Evolutionary conservation across 2,888 invertebrate species (phyloP).

Genomic region (Fragum fragum): DNA sequence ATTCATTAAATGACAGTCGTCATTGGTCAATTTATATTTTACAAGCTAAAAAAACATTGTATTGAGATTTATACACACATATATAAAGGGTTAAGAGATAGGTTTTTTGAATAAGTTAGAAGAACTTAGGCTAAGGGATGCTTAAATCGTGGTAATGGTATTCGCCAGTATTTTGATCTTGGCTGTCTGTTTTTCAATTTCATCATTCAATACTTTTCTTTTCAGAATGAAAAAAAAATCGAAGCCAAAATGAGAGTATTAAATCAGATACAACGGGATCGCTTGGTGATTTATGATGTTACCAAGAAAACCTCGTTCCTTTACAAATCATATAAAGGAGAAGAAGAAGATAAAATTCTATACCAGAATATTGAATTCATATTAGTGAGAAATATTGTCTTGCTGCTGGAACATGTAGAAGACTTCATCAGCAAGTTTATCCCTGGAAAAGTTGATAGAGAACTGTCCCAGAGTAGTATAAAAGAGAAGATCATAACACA

Average conservation of each 20-base stretch:
- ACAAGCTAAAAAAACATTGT: too few relatives aligned
- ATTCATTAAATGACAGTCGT: too few relatives aligned
- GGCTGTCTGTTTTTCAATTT: too few relatives aligned
- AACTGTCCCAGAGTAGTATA: neutral
- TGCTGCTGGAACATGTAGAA: neutral
- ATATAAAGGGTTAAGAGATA: too few relatives aligned
- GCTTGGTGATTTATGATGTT: neutral
- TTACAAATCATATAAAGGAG: neutral
- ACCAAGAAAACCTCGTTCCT: neutral
- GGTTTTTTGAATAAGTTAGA: too few relatives aligned
- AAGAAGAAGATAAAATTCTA: neutral
- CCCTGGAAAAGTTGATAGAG: neutral
- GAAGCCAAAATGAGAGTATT: neutral
- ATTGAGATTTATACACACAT: too few relatives aligned
- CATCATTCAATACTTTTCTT: neutral
- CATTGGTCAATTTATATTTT: too few relatives aligned
- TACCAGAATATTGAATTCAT: neutral
- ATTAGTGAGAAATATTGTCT: neutral
- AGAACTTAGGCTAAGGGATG: too few relatives aligned
- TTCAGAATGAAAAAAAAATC: neutral
- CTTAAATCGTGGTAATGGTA: too few relatives aligned
- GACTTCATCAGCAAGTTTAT: conserved; percentile 2
- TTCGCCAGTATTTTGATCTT: too few relatives aligned
- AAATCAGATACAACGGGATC: neutral
- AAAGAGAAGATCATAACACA: neutral